phyloP scores from a whole-genome alignment of 1,140 invertebrate species.

The Lepidurus arcticus region DNA sequence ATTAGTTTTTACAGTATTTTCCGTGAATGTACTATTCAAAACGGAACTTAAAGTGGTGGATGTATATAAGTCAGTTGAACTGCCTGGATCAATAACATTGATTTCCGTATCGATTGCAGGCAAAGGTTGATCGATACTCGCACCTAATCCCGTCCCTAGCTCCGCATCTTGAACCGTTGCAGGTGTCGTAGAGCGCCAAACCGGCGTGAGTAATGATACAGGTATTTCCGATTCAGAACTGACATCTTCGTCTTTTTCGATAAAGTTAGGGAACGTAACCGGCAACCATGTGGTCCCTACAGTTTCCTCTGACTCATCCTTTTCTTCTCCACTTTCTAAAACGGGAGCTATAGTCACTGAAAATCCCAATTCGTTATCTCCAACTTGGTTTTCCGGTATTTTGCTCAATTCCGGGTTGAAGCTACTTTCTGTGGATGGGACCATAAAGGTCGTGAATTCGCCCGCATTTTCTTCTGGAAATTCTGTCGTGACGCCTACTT shows the following conservation, averaged over 20 bases:
- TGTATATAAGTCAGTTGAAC: background rate
- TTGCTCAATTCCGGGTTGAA: background rate
- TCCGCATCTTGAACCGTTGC: background rate
- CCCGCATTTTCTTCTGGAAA: background rate
- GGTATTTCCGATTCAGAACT: background rate
- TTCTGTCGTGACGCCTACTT: background rate
- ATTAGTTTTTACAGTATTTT: background rate
- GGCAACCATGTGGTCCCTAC: background rate
- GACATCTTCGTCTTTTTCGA: background rate
- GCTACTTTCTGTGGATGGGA: background rate
- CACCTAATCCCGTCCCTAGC: background rate
- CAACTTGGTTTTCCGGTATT: background rate
- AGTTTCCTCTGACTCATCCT: background rate
- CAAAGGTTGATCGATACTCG: background rate
- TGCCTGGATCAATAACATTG: background rate
- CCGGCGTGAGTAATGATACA: background rate
- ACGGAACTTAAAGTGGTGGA: background rate
- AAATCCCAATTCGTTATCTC: background rate
- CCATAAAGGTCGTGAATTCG: background rate
- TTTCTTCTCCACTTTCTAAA: background rate
- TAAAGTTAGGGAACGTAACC: background rate
- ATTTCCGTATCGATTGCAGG: background rate
- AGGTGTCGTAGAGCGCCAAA: background rate
- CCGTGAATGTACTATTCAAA: background rate
- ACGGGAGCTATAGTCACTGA: background rate